Base-by-base conservation (phyloP, 2,797 vertebrate species). In the Labeo calbasu region DNA sequence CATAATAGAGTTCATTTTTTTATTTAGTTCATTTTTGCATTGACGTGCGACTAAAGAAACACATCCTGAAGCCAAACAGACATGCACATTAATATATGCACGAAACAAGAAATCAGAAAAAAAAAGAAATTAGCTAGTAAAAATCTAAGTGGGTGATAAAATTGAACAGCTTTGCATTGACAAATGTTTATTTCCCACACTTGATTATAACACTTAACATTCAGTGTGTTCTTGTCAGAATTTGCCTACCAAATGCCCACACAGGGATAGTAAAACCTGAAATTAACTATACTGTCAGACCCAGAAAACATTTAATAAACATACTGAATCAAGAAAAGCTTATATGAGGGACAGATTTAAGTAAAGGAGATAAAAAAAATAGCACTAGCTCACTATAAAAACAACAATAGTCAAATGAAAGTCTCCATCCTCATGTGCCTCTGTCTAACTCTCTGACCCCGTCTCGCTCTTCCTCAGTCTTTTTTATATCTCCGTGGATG, bases 401-500 rank as follows among this genome's bases (percentile, higher is more conserved):
- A 50, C 40, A 48, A 17, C 4, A 57, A 8, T 10, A 10, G 72
- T 46, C 14, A 77, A 59, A 61, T 25, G n/a, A 61, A 77, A 46
- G 55, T 46, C 36, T 77, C 14, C 36, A 7, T 61, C 21, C 43
- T 65, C 59, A 21, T 28, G 40, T 12, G 40, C 68, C 53, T 32
- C 46, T 11, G 28, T 68, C 63, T 59, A 71, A 48, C 78, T 78
- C 73, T 59, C 81, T 55, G 83, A 53, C 76, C 15, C 81, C 0
- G 55, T 50, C 48, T 32, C 19, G 28, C 66, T 48, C 79, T 57
- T 36, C 40, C 84, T 43, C 66, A 3, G 43, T 48, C 69, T 63
- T 81, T 72, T 51, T n/a, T 75, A 51, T 68, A 75, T 72, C 21
- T 75, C 28, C 28, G n/a, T 11, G 46, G 57, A 83, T 68, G 72